Base-by-base conservation (phyloP, 1,140 invertebrate species). In the Bilobella aurantiaca region DNA sequence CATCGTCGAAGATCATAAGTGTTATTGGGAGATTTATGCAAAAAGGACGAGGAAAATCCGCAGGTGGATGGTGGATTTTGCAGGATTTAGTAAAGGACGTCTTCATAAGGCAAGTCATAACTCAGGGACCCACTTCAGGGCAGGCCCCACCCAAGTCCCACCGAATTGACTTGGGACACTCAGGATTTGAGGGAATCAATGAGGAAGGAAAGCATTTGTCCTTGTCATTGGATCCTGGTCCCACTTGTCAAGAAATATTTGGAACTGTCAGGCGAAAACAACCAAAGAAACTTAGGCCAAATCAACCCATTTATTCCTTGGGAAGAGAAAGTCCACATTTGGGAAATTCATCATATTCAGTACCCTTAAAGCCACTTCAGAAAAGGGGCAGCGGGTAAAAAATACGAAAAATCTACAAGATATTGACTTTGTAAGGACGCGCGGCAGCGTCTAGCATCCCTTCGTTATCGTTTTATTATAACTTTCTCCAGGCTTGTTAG, bases 101-200 rank as follows among this genome's bases (percentile, higher is more conserved):
- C 3, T 53, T 53, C 49, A 53, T 53, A 53, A 53, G 14, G 49
- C 14, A 53, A 53, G 49, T 53, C 49, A 53, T 53, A 53, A 53
- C 49, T 53, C 49, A 53, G 8, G 21, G 49, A 53, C 18, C n/a
- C 18, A 42, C 18, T 42, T 42, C 18, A 42, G 34, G 8, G 34
- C 8, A 18, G 34, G 8, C 34, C 8, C 34, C 34, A 12, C 34
- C 18, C n/a, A n/a, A n/a, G n/a, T 12, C 12, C 12, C 49, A 12
- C 25, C 25, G 12, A 53, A 53, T 53, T 53, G 49, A 18, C 34
- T 42, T 42, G 8, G 34, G 34, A 18, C n/a, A n/a, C n/a, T n/a
- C n/a, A n/a, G n/a, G n/a, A n/a, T n/a, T n/a, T 8, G 34, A 42
- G 34, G 49, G 49, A 53, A 12, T 16, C 23, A 12, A 53, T 12